These are phyloP conservation scores for Listronotus bonariensis DNA, from an alignment of 1,140 invertebrate species.

Conservation along the genomic window DNA sequence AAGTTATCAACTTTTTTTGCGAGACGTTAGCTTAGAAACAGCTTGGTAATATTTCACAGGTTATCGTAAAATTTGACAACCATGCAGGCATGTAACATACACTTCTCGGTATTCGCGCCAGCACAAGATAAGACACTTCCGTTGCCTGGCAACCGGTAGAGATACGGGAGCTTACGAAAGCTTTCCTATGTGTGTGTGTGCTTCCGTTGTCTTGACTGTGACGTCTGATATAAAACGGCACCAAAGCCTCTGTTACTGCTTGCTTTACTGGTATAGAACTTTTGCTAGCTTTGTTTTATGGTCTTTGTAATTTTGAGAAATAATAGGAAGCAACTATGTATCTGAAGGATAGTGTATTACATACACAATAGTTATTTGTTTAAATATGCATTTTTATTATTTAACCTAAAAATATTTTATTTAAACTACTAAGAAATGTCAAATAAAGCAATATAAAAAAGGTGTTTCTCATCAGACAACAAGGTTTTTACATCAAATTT, in stretches of 20 bases:
- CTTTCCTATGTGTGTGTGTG: slow-evolving; percentile 22
- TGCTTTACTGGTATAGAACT: too few species aligned
- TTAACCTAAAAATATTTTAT: background rate
- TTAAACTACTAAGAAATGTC: too few species aligned
- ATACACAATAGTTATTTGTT: too few species aligned
- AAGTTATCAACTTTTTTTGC: slow-evolving; percentile 19
- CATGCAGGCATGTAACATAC: slow-evolving; percentile 33
- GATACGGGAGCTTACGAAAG: slow-evolving; percentile 21
- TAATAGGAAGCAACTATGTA: too few species aligned
- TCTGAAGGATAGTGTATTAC: too few species aligned
- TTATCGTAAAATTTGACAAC: slow-evolving; percentile 36
- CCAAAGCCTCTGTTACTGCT: slow-evolving; percentile 3
- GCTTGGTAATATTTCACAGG: slow-evolving; percentile 23
- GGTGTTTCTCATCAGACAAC: too few species aligned
- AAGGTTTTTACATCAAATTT: too few species aligned
- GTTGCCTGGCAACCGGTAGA: slow-evolving; percentile 27
- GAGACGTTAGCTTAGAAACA: background rate
- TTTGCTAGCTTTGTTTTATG: background rate
- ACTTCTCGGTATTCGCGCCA: slow-evolving; percentile 34
- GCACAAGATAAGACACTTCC: slow-evolving; percentile 34
- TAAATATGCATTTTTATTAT: too few species aligned
- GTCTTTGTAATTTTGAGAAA: background rate
- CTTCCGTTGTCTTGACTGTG: slow-evolving; percentile 20
- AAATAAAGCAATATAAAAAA: too few species aligned
- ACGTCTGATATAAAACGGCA: slow-evolving; percentile 18